A percentile compares a stretch with the other conserved stretches of the same genome.
Evolutionary conservation across 2,113 vertebrate genomes (phyloP).

Genomic region (Engystomops pustulosus): DNA sequence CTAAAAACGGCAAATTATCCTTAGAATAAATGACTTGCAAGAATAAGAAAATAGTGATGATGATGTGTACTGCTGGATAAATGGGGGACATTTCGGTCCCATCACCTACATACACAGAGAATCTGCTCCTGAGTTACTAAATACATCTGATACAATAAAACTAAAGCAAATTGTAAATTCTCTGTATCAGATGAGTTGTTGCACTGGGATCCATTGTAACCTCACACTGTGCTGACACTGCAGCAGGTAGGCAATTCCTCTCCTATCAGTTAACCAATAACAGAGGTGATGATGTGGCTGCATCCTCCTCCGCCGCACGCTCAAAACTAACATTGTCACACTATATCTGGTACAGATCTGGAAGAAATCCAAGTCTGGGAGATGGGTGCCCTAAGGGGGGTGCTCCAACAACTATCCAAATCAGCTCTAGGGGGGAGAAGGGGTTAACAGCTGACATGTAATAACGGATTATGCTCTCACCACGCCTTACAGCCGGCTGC

Average conservation of each 20-base stretch:
- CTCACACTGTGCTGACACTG: background rate
- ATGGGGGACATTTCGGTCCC: too few species aligned
- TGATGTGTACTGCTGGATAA: too few species aligned
- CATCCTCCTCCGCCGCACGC: background rate
- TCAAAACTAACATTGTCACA: constrained; percentile 4
- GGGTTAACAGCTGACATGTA: constrained; percentile 31
- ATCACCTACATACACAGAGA: too few species aligned
- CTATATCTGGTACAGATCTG: background rate
- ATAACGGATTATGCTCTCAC: constrained; percentile 36
- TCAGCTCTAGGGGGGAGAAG: background rate
- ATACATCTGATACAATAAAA: too few species aligned
- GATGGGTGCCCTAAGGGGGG: background rate
- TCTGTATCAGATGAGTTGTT: background rate
- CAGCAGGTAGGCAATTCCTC: background rate
- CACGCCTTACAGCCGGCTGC: constrained; percentile 52
- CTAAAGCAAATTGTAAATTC: too few species aligned
- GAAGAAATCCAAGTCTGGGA: background rate
- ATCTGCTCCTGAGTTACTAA: too few species aligned
- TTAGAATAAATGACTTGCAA: too few species aligned
- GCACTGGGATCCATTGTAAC: background rate
- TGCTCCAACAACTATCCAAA: background rate
- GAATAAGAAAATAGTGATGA: too few species aligned
- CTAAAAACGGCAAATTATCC: too few species aligned
- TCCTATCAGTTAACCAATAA: background rate
- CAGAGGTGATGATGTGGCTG: constrained; percentile 47